Base-by-base conservation (phyloP, 2,888 invertebrate species). In the Amphimallon solstitiale region DNA sequence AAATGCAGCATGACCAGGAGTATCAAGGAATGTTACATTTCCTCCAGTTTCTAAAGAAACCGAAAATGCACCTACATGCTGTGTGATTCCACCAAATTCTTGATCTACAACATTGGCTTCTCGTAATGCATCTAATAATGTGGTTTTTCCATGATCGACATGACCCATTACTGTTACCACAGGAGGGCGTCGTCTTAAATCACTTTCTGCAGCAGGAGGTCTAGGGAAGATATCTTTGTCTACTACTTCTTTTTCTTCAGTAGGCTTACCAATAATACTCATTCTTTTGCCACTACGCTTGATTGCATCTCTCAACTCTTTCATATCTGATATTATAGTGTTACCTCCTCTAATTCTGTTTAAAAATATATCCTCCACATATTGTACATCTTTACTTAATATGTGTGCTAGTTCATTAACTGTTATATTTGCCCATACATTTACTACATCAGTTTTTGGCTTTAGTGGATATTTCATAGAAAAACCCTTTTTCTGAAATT, bases 91-190 rank as follows among this genome's bases (percentile, higher is more conserved):
- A 1, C 99, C 99, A 81, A 96, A 97, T 85, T 99, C 99, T 35
- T 90, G 87, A 37, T 92, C 91, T 0, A 95, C 98, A 2, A 98
- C 91, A 38, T 91, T 87, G 0, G 96, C 91, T 71, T 95, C 88
- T 56, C 98, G 84, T 29, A 98, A 82, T 0, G 94, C 86, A 83
- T 98, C 98, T 3, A 99, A 83, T 2, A 99, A 85, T 0, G 98
- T 98, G 1, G 99, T 99, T 86, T 99, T 98, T 2, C 99, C 99
- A 84, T 99, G 99, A 86, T 99, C 99, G 1, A 99, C 98, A 82
- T 99, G 99, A 0, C 99, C 99, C 98, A 99, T 99, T 51, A 99
- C 94, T 3, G 98, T 97, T 0, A 98, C 97, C 0, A 99, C 94
- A 0, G 99, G 97, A 10, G 95, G 92, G 1, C 98, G 87, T 2